Evolutionary conservation across 2,888 invertebrate genomes (phyloP).

Genomic region (Glyphotaelius pellucidus): DNA sequence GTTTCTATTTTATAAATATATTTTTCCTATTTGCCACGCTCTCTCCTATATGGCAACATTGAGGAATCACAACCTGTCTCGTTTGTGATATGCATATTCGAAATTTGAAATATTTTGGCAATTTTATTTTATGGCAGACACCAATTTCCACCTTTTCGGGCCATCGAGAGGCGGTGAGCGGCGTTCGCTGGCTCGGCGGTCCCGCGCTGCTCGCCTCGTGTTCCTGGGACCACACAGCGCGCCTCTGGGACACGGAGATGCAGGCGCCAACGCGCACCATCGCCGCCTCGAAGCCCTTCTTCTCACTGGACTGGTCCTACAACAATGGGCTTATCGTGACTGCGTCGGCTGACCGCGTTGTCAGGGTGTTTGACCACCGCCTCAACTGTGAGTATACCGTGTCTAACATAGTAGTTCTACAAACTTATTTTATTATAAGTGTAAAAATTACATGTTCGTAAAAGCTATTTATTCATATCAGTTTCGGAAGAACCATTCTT

Average conservation of each 20-base stretch:
- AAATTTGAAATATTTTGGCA: background rate
- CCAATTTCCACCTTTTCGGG: slow-evolving; percentile 93
- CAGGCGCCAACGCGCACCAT: slow-evolving; percentile 71
- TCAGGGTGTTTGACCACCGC: slow-evolving; percentile 95
- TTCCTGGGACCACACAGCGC: slow-evolving; percentile 97
- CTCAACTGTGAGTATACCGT: slow-evolving; percentile 80
- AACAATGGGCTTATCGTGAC: slow-evolving; percentile 86
- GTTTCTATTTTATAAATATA: no score
- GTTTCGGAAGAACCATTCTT: no score
- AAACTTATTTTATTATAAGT: no score
- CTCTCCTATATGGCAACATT: no score
- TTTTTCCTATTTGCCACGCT: no score
- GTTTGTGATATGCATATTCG: no score
- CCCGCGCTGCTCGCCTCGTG: slow-evolving; percentile 89
- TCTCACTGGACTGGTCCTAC: slow-evolving; percentile 90
- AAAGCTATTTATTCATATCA: no score
- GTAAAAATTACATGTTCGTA: no score
- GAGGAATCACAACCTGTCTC: no score
- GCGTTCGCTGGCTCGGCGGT: slow-evolving; percentile 89
- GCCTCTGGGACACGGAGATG: slow-evolving; percentile 94
- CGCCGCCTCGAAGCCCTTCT: slow-evolving; percentile 92
- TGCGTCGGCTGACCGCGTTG: slow-evolving; percentile 93
- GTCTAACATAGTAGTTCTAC: no score
- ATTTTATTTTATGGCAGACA: slow-evolving; percentile 75
- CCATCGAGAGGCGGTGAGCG: slow-evolving; percentile 93